Percentiles rank a stretch among this genome's conserved stretches.
These are phyloP conservation scores for Drosophila testacea DNA, from an alignment of 2,888 invertebrate genomes.

Conservation along the genomic window DNA sequence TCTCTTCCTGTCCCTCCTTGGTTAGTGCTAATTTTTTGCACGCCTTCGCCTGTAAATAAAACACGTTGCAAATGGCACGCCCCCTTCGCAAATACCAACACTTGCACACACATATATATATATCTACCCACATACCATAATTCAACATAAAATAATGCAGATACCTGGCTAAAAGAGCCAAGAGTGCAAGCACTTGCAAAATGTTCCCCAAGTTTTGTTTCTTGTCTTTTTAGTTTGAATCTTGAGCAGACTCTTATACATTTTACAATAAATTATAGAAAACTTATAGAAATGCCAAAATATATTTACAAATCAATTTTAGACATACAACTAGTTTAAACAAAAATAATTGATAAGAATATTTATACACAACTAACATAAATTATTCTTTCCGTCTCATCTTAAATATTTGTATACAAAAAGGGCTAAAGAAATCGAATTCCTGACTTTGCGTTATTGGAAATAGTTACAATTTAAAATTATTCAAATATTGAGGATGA, in stretches of 20 bases:
- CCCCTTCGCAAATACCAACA: conserved; percentile 48
- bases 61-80: conserved; percentile 72
- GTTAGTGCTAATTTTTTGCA: conserved; percentile 68
- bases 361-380: no score
- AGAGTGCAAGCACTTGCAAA: conserved; percentile 29
- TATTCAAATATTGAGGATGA: no score
- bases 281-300: no score
- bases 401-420: no score
- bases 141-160: conserved; percentile 75
- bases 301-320: background rate
- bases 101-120: conserved; percentile 22
- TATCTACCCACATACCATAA: conserved; percentile 56
- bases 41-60: conserved; percentile 70
- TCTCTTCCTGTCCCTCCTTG: conserved; percentile 4
- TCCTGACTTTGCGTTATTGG: no score
- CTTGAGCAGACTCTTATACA: background rate
- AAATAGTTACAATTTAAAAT: no score
- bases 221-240: background rate
- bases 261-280: background rate
- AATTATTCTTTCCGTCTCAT: no score
- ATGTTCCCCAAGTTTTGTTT: conserved; percentile 20
- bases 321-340: background rate
- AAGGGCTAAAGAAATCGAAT: no score
- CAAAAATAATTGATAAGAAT: no score
- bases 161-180: conserved; percentile 37